Base-by-base conservation (phyloP, 2,113 vertebrate genomes). In the Mystacornis crossleyi region DNA sequence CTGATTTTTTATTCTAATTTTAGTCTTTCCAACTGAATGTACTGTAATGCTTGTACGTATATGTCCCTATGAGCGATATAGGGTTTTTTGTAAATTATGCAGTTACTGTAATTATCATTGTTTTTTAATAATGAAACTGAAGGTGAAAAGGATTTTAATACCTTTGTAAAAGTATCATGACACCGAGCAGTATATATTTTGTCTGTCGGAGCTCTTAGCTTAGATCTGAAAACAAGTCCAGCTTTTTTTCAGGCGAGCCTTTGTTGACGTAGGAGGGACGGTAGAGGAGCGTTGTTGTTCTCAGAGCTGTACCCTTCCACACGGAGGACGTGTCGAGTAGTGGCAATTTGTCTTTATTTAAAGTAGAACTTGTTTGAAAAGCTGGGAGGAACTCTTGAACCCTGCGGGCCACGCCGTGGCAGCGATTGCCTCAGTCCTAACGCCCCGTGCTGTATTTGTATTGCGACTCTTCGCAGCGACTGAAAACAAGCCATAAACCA, bases 1-100 rank as follows among this genome's bases (percentile, higher is more conserved):
- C 90, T 97, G 97, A 96, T 95, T 97, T 95, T 97, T 97, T 85
- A 93, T 96, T 92, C 95, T 97, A 93, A 97, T 97, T 97, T 97
- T 98, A 97, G 96, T 97, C 95, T 98, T 97, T 97, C 94, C 93
- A 96, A 92, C 96, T 93, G 98, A 98, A 98, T 98, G 98, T 98
- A 98, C 97, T 98, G 97, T 98, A 98, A 98, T 97, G 98, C 98
- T 96, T 97, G 93, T 98, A 95, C 97, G 97, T 98, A 97, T 96
- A 96, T 95, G 97, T 92, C 97, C 97, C 97, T 92, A 96, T 97
- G 91, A 97, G 78, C 88, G 81, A 95, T 94, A 97, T 92, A 97
- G 98, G 98, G 97, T 69, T 98, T 98, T 98, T 98, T 98, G 98
- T 98, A 98, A 98, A 98, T 98, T 93, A 96, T 97, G 97, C 98